Base-by-base conservation (phyloP, 2,797 vertebrate species). In the Taenioides sp. region DNA sequence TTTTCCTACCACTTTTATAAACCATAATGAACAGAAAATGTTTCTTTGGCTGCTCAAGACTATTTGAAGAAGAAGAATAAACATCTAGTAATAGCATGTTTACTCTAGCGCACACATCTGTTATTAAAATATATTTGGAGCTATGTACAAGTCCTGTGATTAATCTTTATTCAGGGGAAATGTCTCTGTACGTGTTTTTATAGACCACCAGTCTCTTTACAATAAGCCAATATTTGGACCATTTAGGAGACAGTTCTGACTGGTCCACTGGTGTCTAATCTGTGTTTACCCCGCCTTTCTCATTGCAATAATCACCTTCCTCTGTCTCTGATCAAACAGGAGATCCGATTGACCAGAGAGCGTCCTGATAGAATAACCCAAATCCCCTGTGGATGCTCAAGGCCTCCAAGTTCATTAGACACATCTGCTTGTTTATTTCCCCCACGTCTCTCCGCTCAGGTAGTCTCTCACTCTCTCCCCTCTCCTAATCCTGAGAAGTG, bases 391-490 rank as follows among this genome's bases (percentile, higher is more conserved):
- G 77, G 84, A 79, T 69, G 70, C 70, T 59, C 71, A 84, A 85
- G 88, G 82, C 87, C 76, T 85, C 69, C 77, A 77, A 9, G 82
- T 80, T 90, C 79, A 85, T 90, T 83, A 86, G 72, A 81, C 90
- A 90, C 88, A 88, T 86, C 87, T 89, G 87, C 79, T 90, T 86
- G 86, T 87, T 89, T 88, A 83, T 82, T 79, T 68, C 67, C 70
- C 61, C 43, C 14, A 23, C 25, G 50, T 79, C 70, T 83, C 74
- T 82, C 79, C 83, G 60, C 68, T 20, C 11, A 83, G 84, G 85
- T 88, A 77, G 61, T 59, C 71, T 71, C 47, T 18, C 40, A 25
- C 65, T 75, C 72, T 67, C 78, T 28, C 57, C 54, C 18, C 73
- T 71, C 67, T 57, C 17, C 65, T 61, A 9, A 2, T 23, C 43